A percentile compares a stretch with the other conserved stretches of the same genome.
Evolutionary conservation across 2,888 invertebrate species (phyloP).

Genomic region (Rhorus exstirpatorius): DNA sequence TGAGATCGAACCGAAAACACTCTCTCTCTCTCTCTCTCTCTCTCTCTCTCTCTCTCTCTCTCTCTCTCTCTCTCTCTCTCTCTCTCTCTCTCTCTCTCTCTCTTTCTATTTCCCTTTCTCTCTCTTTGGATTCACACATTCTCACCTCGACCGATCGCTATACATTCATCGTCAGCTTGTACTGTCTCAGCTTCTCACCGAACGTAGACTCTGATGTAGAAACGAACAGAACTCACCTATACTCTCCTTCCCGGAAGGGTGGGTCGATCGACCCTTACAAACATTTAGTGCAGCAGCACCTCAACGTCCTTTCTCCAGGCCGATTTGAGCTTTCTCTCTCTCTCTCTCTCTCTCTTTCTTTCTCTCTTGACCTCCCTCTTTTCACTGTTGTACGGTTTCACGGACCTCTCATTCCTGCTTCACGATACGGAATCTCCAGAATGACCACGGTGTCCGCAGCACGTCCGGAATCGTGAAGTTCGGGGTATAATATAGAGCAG

Average conservation of each 20-base stretch:
- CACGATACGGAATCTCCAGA: slow-evolving; percentile 43
- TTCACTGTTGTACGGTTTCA: slow-evolving; percentile 22
- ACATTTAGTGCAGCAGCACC: slow-evolving; percentile 59
- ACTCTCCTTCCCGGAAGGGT: slow-evolving; percentile 1
- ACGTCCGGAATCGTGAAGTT: slow-evolving; percentile 25
- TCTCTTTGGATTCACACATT: slow-evolving; percentile 43
- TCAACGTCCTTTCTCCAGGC: slow-evolving; percentile 49
- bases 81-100: slow-evolving; percentile 7
- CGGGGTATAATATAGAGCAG: slow-evolving; percentile 5
- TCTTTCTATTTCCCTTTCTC: slow-evolving; percentile 23
- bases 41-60: slow-evolving; percentile 21
- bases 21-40: slow-evolving; percentile 20
- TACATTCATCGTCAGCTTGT: slow-evolving; percentile 37
- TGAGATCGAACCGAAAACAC: slow-evolving; percentile 20
- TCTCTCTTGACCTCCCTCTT: slow-evolving; percentile 38
- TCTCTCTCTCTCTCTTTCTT: slow-evolving; percentile 16
- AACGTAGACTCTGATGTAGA: slow-evolving; percentile 5
- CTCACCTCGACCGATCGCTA: slow-evolving; percentile 45
- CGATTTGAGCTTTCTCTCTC: slow-evolving; percentile 23
- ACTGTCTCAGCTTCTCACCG: slow-evolving; percentile 65
- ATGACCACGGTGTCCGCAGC: slow-evolving; percentile 49
- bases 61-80: slow-evolving; percentile 10
- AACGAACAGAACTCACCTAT: slow-evolving; percentile 26
- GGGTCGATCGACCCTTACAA: slow-evolving; percentile 42
- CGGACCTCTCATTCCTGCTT: slow-evolving; percentile 29